These are phyloP conservation scores for Tribolium castaneum DNA, from an alignment of 1,140 invertebrate genomes.

Conservation along the genomic window DNA sequence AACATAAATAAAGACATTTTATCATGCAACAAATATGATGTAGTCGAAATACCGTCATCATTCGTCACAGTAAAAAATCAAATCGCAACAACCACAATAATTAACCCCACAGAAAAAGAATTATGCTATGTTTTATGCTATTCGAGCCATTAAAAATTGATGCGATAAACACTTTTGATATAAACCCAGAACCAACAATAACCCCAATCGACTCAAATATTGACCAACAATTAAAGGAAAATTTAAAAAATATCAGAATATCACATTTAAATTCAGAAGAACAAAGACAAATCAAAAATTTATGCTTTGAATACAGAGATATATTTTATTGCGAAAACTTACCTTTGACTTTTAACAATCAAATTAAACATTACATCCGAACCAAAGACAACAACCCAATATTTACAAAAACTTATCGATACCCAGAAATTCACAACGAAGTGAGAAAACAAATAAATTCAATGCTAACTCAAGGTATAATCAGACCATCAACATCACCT, in stretches of 20 bases:
- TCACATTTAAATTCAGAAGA: too few relatives aligned
- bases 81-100: constrained; percentile 12
- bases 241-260: constrained; percentile 39
- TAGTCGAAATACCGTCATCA: constrained; percentile 40
- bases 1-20: constrained; percentile 25
- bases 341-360: too few relatives aligned
- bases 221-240: constrained; percentile 44
- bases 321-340: too few relatives aligned
- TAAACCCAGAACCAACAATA: constrained; percentile 18
- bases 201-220: not conserved
- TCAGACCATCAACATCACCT: too few relatives aligned
- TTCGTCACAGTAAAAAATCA: constrained; percentile 17
- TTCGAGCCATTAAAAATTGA: constrained; percentile 11
- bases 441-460: too few relatives aligned
- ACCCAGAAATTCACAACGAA: too few relatives aligned
- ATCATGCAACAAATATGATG: constrained; percentile 28
- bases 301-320: too few relatives aligned
- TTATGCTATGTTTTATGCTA: constrained; percentile 23
- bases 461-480: too few relatives aligned
- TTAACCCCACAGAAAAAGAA: constrained; percentile 25
- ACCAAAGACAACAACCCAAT: too few relatives aligned
- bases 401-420: too few relatives aligned
- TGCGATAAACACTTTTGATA: not conserved
- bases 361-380: too few relatives aligned
- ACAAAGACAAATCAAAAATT: too few relatives aligned